Base-by-base conservation (phyloP, 2,888 invertebrate genomes). In the Apotomis turbidana region DNA sequence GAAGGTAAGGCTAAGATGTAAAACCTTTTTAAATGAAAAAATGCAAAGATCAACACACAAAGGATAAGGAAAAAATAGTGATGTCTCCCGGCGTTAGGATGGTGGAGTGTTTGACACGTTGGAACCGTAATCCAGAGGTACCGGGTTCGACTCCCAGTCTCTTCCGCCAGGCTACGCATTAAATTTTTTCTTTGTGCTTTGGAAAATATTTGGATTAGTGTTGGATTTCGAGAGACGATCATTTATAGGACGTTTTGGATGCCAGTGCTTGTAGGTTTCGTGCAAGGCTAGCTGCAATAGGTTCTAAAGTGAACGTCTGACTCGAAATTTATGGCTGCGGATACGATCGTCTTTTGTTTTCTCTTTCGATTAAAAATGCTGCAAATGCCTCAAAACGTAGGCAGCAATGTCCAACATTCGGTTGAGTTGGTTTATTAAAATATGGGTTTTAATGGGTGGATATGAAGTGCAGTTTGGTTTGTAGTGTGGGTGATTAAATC, bases 401-500 rank as follows among this genome's bases (percentile, higher is more conserved):
- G 15, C 68, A 51, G 51, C 12, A 41, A n/a, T 67, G 59, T 59
- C 12, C 59, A 68, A 68, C 15, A 59, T 68, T 57, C 46, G 12
- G 5, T 59, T 27, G 0, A 54, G 1, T 27, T 3, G 3, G 15
- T 13, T 10, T 10, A 70, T 46, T 6, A n/a, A 44, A 58, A 62
- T 51, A 5, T 9, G 5, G 44, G 13, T 8, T 9, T 52, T 72
- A 62, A 27, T 5, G 13, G 36, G 12, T 51, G 15, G 4, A 0
- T 12, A 68, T 63, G 57, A 36, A 36, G 58, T 52, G 10, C 27
- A 72, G 12, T 67, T 72, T 68, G 1, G 59, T 59, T 52, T 52
- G 51, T 52, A 41, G 52, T 10, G 57, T 51, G 12, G 3, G 41
- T 49, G 49, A 63, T 68, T 71, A 44, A 62, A 72, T 68, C 71